A percentile compares a stretch with the other conserved stretches of the same genome.
Conservation (phyloP, 2,797 vertebrate genomes). For the Ptychobarbus kaznakovi region DNA sequence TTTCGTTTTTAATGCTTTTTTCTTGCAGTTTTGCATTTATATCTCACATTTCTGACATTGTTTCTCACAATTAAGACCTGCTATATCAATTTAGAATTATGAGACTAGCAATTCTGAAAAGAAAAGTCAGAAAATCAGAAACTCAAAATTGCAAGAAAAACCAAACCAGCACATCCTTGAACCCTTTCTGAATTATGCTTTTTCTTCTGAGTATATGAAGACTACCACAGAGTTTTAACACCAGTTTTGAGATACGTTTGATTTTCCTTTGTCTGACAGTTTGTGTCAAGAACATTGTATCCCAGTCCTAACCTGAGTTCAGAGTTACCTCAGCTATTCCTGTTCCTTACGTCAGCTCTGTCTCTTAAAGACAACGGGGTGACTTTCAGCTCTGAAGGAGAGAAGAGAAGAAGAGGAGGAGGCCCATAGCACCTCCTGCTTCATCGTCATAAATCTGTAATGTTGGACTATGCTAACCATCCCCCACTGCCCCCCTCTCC, state of each 20-base stretch:
- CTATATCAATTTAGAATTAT: not conserved
- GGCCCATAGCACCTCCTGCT: constrained; percentile 22
- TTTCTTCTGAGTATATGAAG: not conserved
- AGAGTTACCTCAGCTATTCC: not conserved
- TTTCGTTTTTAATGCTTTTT: not conserved
- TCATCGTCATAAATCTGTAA: constrained; percentile 51
- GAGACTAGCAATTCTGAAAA: not conserved
- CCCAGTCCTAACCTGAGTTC: constrained; percentile 8
- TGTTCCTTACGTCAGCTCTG: constrained; percentile 32
- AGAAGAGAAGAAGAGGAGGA: constrained; percentile 28
- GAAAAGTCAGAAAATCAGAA: not conserved
- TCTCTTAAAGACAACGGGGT: constrained; percentile 25
- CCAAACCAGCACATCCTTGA: not conserved
- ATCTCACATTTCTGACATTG: not conserved
- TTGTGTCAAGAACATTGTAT: not conserved
- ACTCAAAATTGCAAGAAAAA: not conserved
- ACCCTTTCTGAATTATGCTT: not conserved
- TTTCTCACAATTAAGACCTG: not conserved
- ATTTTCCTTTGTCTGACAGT: not conserved
- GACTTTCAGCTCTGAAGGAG: constrained; percentile 38
- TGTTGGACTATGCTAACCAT: constrained; percentile 34
- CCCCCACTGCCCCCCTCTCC: constrained; percentile 28
- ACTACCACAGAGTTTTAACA: not conserved
- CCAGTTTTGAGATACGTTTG: not conserved
- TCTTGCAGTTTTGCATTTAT: not conserved